A percentile compares a stretch with the other conserved stretches of the same genome.
Conservation (phyloP, 2,888 invertebrate species). For the Hofmannophila pseudospretella region DNA sequence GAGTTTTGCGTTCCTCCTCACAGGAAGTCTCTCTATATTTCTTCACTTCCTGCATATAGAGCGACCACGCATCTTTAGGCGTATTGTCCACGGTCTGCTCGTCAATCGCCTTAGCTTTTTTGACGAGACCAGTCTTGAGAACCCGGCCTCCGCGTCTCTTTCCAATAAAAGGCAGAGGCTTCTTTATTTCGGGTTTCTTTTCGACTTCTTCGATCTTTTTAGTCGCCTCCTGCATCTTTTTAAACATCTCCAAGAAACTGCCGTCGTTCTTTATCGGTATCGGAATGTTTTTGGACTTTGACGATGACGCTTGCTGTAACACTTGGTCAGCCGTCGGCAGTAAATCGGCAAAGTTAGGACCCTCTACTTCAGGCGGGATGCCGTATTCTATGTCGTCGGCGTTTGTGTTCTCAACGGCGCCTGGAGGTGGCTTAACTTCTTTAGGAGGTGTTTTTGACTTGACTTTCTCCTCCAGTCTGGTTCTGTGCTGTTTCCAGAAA, state of each 20-base stretch:
- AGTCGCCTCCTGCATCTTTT: constrained; percentile 87
- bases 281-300: constrained; percentile 71
- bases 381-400: constrained; percentile 63
- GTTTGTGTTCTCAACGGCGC: constrained; percentile 49
- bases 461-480: constrained; percentile 41
- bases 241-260: constrained; percentile 93
- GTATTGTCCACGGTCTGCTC: constrained; percentile 80
- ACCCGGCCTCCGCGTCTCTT: constrained; percentile 92
- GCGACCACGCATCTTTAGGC: constrained; percentile 93
- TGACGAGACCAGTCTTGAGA: constrained; percentile 92
- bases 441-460: constrained; percentile 41
- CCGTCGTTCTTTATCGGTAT: constrained; percentile 93
- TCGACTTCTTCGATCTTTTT: constrained; percentile 63
- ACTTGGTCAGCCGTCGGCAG: constrained; percentile 44
- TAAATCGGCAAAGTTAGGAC: constrained; percentile 65
- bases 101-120: constrained; percentile 84
- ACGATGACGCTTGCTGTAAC: constrained; percentile 39
- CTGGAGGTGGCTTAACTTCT: constrained; percentile 61
- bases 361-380: constrained; percentile 66
- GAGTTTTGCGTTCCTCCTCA: constrained; percentile 93
- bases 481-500: constrained; percentile 63
- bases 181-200: constrained; percentile 57
- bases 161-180: constrained; percentile 80
- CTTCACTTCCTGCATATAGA: constrained; percentile 95
- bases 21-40: constrained; percentile 95